Percentiles rank a stretch among this genome's conserved stretches.
phyloP scores from a whole-genome alignment of 2,888 invertebrate genomes.

The Cataglyphis cursor region DNA sequence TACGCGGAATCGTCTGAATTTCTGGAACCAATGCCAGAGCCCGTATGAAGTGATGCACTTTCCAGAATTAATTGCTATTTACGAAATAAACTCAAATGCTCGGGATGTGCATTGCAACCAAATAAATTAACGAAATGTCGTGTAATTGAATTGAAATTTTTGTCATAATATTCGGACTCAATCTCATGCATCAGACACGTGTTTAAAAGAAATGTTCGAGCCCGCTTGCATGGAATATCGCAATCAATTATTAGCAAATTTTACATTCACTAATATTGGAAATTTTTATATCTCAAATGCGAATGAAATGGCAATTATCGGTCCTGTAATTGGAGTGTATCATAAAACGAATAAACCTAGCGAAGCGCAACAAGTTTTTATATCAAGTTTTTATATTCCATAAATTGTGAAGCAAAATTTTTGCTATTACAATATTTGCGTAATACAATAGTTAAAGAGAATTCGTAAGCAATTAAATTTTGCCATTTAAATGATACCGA shows the following conservation, averaged over 20 bases:
- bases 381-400: too few species aligned
- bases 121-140: conserved; percentile 41
- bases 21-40: conserved; percentile 4
- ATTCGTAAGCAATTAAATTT: conserved; percentile 4
- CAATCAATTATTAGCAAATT: conserved; percentile 23
- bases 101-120: neutral
- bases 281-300: conserved; percentile 26
- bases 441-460: neutral
- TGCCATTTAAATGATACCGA: neutral
- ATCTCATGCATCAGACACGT: conserved; percentile 44
- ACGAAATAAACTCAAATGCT: conserved; percentile 42
- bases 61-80: conserved; percentile 48
- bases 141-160: conserved; percentile 50
- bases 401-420: neutral
- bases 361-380: conserved; percentile 2
- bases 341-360: neutral
- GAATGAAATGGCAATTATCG: conserved; percentile 26
- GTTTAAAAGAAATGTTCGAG: conserved; percentile 23
- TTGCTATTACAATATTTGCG: neutral
- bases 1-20: conserved; percentile 31
- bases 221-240: neutral
- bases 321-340: conserved; percentile 5
- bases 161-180: conserved; percentile 38
- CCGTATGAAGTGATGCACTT: conserved; percentile 30
- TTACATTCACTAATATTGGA: neutral